phyloP scores from a whole-genome alignment of 35 echinoderm and acorn worm genomes.

The Ophioderma brevispina region DNA sequence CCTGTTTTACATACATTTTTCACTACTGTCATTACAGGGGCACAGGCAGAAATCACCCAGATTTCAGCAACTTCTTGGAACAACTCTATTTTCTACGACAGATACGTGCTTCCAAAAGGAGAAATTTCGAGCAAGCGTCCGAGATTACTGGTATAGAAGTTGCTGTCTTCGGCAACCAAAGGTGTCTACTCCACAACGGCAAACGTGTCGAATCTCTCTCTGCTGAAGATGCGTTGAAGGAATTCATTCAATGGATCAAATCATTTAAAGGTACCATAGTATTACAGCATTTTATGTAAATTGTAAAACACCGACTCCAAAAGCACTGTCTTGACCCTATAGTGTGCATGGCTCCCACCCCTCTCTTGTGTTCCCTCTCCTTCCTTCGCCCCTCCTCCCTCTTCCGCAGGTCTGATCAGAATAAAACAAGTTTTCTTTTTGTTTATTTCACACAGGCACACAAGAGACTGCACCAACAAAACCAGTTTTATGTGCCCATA shows the following conservation, averaged over 20 bases:
- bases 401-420: no score
- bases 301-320: no score
- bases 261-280: background rate
- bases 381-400: no score
- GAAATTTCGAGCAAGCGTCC: background rate
- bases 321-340: no score
- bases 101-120: background rate
- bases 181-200: background rate
- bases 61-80: background rate
- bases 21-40: background rate
- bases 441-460: no score
- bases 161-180: background rate
- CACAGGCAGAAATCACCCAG: background rate
- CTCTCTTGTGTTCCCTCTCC: no score
- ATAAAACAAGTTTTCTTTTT: no score
- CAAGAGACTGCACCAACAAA: no score
- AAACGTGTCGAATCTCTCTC: background rate
- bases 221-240: background rate
- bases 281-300: no score
- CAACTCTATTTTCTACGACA: background rate
- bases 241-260: background rate
- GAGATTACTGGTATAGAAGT: background rate
- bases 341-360: no score
- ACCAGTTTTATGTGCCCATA: no score
- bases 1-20: no score